A percentile compares a stretch with the other conserved stretches of the same genome.
These are phyloP conservation scores for Tangara arthus DNA, from an alignment of 2,797 vertebrate genomes.

Conservation along the genomic window DNA sequence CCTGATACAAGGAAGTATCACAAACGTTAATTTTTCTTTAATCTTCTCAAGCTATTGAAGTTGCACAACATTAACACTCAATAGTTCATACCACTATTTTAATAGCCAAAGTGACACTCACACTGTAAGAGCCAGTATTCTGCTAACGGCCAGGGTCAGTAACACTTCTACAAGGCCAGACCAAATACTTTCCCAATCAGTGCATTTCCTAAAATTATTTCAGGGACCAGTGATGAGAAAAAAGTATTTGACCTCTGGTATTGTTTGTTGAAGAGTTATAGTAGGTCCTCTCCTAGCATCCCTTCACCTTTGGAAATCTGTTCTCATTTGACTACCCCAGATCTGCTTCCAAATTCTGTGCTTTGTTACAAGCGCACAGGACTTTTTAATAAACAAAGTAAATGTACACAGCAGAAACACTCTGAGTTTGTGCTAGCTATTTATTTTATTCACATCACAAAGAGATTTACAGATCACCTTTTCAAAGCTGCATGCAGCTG, in stretches of 20 bases:
- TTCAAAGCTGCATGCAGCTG: constrained; percentile 16
- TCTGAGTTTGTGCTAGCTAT: constrained; percentile 9
- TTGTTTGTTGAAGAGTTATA: constrained; percentile 21
- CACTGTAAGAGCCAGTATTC: constrained; percentile 3
- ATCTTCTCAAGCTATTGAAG: background rate
- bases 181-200: constrained; percentile 33
- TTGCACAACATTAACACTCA: background rate
- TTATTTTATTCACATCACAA: constrained; percentile 40
- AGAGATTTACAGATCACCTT: constrained; percentile 26
- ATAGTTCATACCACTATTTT: background rate
- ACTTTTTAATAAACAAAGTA: constrained; percentile 43
- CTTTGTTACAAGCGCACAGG: background rate
- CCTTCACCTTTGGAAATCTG: constrained; percentile 26
- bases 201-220: constrained; percentile 34
- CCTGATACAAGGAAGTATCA: background rate
- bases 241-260: background rate
- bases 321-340: constrained; percentile 19
- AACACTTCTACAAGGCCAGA: constrained; percentile 3
- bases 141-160: background rate
- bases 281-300: background rate
- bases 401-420: background rate
- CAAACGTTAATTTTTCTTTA: constrained; percentile 9
- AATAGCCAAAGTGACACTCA: constrained; percentile 1
- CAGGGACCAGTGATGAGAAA: constrained; percentile 8
- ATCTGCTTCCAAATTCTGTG: background rate